Evolutionary conservation across 2,888 invertebrate genomes (phyloP), one percentile per base, ranked within the genome.

Genomic region (Holacanthella duospinosa): DNA sequence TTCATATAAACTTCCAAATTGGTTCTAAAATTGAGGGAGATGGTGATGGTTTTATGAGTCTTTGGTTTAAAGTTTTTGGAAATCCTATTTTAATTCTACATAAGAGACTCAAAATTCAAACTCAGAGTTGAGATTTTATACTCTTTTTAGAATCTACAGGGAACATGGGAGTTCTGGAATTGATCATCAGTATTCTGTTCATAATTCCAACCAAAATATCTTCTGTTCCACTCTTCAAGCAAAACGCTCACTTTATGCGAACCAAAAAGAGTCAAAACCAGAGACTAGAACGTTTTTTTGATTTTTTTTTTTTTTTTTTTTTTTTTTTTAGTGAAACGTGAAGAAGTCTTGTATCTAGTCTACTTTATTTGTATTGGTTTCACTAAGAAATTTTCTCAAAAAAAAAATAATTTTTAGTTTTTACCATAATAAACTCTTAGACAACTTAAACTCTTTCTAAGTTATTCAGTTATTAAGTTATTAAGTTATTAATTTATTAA

Each of bases 131-230:
- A 36, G 9, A 36, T 36, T 9, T 9, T 16, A 9, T 36, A 6
- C 36, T 36, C 36, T 36, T 16, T 36, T 36, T 36, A 9, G 36
- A 9, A 36, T 48, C 19, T 48, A 16, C 21, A 9, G 21, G 48
- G 4, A 21, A 21, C 12, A n/a, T 21, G 4, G 12, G 48, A 48
- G 48, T 48, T 48, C 16, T 48, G 48, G 48, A 48, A 48, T 6
- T 9, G 48, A 4, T 48, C 16, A 60, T 60, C 60, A 60, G 60
- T 60, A 60, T 60, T 60, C 60, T 53, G n/a, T 28, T 29, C 60
- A 27, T 53, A 60, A 53, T 60, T 60, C 60, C 21, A 24, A 53
- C 29, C 48, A 21, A 48, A 48, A 55, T n/a, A 25, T 26, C 55
- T 55, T n/a, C 26, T 26, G 4, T 16, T 55, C 26, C 26, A 16